Evolutionary conservation across 2,113 vertebrate species (phyloP), one percentile per base, ranked within the genome.

Genomic region (Porphyrio hochstetteri): DNA sequence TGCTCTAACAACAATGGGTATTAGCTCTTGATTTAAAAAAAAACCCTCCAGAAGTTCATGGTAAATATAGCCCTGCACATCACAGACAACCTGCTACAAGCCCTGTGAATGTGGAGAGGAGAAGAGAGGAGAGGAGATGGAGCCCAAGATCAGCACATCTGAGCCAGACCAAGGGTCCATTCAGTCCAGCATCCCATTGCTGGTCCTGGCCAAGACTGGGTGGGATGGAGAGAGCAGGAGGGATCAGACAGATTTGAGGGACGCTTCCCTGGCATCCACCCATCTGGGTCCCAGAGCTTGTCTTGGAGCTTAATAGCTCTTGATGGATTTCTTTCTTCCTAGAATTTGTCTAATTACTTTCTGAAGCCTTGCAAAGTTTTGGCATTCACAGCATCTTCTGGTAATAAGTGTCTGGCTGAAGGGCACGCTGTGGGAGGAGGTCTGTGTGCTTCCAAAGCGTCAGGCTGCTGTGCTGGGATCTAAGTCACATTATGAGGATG

Each of bases 291-390:
- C 55, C 48, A 85, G 38, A 76, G 20, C 28, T 90, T 88, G 75
- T 61, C 85, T 85, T 0, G 0, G 31, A 60, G 18, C 19, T 77
- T 90, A 86, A 82, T 76, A 72, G 72, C 27, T 69, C 55, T 50
- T 93, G 71, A 82, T 86, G 31, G 24, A 36, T 52, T 44, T 65
- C 76, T 90, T 87, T 27, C 59, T 86, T 80, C 86, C 79, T 95
- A 80, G 59, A 90, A 93, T 88, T 76, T 40, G 9, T 86, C 79
- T 94, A 57, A 95, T 86, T 31, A 18, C 75, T 90, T 92, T 90
- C 67, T 86, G 79, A 86, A 90, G 64, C 53, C 71, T 83, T 80
- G 50, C 64, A 63, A 90, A 94, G 29, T 74, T 75, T 67, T 68
- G 87, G 56, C 84, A 68, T 63, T 79, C 13, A 6, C 78, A 48